Conservation (phyloP, 2,888 invertebrate species). For the Agrochola circellaris region DNA sequence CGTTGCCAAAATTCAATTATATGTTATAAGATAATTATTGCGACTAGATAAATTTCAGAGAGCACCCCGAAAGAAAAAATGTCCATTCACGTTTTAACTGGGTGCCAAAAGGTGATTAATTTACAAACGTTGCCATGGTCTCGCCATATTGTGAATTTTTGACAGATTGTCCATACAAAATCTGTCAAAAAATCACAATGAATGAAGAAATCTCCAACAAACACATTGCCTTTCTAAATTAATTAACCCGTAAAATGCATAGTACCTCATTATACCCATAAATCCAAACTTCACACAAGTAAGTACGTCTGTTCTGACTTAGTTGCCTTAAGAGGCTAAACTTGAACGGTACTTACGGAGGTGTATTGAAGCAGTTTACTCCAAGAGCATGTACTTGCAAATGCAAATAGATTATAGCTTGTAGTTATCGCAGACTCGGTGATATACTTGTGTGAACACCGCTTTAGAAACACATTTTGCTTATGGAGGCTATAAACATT, state of each 20-base stretch:
- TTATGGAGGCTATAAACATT: slow-evolving; percentile 19
- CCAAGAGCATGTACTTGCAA: slow-evolving; percentile 25
- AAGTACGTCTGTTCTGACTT: slow-evolving; percentile 36
- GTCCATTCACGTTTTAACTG: no score
- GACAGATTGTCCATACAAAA: not conserved
- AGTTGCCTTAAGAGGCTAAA: slow-evolving; percentile 54
- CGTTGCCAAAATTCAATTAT: not conserved
- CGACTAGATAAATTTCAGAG: not conserved
- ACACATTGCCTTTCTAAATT: slow-evolving; percentile 4
- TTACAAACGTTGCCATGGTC: not conserved
- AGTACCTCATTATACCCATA: not conserved
- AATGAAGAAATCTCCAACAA: not conserved
- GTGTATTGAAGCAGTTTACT: slow-evolving; percentile 52
- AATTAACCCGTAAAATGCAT: slow-evolving; percentile 29
- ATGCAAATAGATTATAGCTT: slow-evolving; percentile 55
- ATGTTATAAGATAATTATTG: not conserved
- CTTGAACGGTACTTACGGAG: slow-evolving; percentile 46
- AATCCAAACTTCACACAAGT: slow-evolving; percentile 21
- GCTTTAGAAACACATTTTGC: slow-evolving; percentile 45
- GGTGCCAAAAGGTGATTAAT: not conserved
- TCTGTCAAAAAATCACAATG: not conserved
- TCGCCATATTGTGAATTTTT: not conserved
- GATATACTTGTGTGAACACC: slow-evolving; percentile 42
- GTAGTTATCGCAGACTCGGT: slow-evolving; percentile 40
- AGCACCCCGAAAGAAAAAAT: no score